These are phyloP conservation scores for Caranx melampygus DNA, from an alignment of 2,113 vertebrate species.

Conservation along the genomic window DNA sequence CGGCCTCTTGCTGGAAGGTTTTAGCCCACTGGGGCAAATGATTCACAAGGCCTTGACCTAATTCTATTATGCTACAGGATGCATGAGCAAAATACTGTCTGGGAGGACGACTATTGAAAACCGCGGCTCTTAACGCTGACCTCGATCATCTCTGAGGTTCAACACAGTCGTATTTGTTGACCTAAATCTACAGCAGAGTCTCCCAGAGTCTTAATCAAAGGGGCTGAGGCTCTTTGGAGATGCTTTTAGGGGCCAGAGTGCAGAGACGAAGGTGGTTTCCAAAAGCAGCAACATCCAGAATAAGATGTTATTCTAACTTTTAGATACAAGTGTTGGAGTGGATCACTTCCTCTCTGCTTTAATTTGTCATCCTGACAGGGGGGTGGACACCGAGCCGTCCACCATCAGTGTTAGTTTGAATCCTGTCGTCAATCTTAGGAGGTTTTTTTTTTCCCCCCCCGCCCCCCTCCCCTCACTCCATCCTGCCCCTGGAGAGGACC, in stretches of 20 bases:
- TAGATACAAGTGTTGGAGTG: neutral
- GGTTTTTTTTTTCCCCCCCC: conserved; percentile 18
- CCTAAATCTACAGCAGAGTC: conserved; percentile 36
- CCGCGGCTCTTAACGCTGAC: conserved; percentile 50
- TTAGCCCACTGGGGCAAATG: conserved; percentile 63
- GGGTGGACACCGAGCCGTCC: neutral
- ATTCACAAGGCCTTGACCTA: conserved; percentile 76
- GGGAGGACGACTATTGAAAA: conserved; percentile 34
- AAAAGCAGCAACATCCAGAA: neutral
- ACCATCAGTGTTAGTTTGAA: conserved; percentile 15
- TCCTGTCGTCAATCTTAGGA: conserved; percentile 22
- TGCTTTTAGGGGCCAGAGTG: neutral
- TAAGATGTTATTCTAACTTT: neutral
- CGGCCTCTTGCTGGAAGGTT: conserved; percentile 40
- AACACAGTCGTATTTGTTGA: conserved; percentile 18
- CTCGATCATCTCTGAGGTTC: conserved; percentile 31
- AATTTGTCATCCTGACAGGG: neutral
- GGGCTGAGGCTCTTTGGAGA: neutral
- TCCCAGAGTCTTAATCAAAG: conserved; percentile 10
- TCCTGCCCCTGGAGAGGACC: conserved; percentile 52
- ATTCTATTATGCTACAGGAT: conserved; percentile 67
- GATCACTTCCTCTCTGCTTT: neutral
- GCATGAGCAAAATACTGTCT: conserved; percentile 46
- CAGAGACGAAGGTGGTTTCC: neutral
- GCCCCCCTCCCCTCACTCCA: too few relatives aligned